These are phyloP conservation scores for Passer montanus DNA, from an alignment of 2,113 vertebrate species.

Conservation along the genomic window DNA sequence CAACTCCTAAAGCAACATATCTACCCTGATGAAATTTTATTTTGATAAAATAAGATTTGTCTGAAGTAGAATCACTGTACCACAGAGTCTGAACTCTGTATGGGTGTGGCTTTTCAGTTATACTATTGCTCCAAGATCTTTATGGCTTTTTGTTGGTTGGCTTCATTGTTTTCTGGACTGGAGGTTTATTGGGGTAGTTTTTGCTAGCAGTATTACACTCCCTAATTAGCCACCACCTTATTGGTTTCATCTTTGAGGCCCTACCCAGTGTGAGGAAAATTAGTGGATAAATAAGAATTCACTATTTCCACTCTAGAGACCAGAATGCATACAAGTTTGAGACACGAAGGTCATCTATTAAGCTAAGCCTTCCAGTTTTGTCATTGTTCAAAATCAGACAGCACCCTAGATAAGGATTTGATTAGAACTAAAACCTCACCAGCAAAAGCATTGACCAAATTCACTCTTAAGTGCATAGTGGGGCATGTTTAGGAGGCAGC, in stretches of 20 bases:
- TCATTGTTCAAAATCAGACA: neutral
- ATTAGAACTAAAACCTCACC: neutral
- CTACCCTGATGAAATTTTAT: neutral
- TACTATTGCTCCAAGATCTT: neutral
- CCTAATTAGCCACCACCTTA: neutral
- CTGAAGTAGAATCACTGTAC: neutral
- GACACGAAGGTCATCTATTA: neutral
- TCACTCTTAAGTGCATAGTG: rapidly evolving
- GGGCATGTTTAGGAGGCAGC: neutral
- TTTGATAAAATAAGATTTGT: neutral
- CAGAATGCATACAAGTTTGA: neutral
- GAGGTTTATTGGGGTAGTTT: neutral
- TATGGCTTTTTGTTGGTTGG: neutral
- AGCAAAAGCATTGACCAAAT: neutral
- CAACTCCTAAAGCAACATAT: neutral
- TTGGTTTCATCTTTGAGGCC: neutral
- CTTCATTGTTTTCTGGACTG: neutral
- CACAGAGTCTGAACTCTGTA: neutral
- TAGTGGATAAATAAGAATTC: neutral
- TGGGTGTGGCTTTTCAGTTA: neutral
- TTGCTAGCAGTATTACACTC: neutral
- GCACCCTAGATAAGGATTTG: neutral
- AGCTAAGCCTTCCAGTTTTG: neutral
- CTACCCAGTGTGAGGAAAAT: neutral
- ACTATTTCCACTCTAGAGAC: neutral